Conservation (phyloP, 2,113 vertebrate genomes). For the Archocentrus centrarchus region DNA sequence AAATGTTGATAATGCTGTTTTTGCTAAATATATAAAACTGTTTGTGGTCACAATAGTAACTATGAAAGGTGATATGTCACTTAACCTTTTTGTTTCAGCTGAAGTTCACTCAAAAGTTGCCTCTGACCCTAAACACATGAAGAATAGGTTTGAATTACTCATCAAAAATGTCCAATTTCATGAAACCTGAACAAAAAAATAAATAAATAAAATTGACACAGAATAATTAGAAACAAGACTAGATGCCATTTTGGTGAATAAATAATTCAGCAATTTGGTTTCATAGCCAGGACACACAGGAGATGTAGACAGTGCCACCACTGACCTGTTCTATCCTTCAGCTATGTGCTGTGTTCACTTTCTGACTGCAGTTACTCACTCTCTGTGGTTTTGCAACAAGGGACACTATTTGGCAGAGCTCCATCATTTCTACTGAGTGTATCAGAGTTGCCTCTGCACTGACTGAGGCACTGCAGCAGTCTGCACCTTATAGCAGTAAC, state of each 20-base stretch:
- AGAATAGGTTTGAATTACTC: no score
- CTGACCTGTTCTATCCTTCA: neutral
- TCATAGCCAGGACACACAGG: neutral
- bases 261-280: no score
- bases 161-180: no score
- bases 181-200: no score
- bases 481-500: constrained; percentile 31
- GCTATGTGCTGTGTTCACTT: constrained; percentile 9
- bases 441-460: constrained; percentile 47
- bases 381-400: constrained; percentile 30
- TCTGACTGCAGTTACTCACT: constrained; percentile 15
- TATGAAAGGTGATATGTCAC: no score
- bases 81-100: no score
- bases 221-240: no score
- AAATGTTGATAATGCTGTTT: neutral
- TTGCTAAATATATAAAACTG: neutral
- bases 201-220: no score
- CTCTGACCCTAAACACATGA: no score
- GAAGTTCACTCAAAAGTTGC: no score
- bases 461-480: constrained; percentile 56
- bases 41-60: neutral
- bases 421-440: constrained; percentile 34
- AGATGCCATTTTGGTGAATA: no score
- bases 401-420: constrained; percentile 53
- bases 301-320: neutral